A percentile compares a stretch with the other conserved stretches of the same genome.
Conservation (phyloP, 1,140 invertebrate genomes). For the Drosophila cardini region DNA sequence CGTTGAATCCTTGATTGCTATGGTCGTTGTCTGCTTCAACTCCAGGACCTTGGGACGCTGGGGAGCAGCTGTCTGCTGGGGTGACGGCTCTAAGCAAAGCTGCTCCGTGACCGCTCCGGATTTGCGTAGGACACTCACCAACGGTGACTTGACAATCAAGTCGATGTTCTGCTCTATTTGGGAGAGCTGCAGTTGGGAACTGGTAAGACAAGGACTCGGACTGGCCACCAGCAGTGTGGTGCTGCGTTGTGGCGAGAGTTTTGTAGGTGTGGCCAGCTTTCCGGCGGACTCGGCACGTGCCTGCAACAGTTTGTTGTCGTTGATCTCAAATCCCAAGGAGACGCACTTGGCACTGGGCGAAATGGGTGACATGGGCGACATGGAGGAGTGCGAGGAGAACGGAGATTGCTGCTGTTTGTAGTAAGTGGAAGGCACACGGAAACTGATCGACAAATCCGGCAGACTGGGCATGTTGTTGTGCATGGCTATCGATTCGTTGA, state of each 20-base stretch:
- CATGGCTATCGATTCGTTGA: slow-evolving; percentile 27
- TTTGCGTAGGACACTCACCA: slow-evolving; percentile 75
- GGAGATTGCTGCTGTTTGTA: slow-evolving; percentile 44
- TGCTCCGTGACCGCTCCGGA: slow-evolving; percentile 49
- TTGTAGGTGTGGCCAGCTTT: slow-evolving; percentile 43
- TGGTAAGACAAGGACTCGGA: slow-evolving; percentile 34
- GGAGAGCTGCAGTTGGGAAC: slow-evolving; percentile 43
- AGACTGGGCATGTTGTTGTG: slow-evolving; percentile 80
- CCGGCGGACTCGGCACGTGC: slow-evolving; percentile 58
- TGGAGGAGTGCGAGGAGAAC: slow-evolving; percentile 32
- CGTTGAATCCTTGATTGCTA: slow-evolving; percentile 34
- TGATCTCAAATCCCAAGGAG: slow-evolving; percentile 75
- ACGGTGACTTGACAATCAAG: slow-evolving; percentile 77
- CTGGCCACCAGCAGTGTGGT: slow-evolving; percentile 48
- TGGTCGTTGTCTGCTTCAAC: slow-evolving; percentile 38
- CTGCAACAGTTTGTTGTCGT: slow-evolving; percentile 76
- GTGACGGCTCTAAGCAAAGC: slow-evolving; percentile 25
- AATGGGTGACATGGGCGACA: slow-evolving; percentile 50
- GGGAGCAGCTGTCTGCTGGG: slow-evolving; percentile 3
- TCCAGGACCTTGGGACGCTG: slow-evolving; percentile 66
- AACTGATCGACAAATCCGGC: slow-evolving; percentile 77
- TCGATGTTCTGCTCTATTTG: slow-evolving; percentile 82
- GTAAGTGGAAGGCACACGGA: slow-evolving; percentile 68
- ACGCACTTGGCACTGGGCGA: slow-evolving; percentile 62
- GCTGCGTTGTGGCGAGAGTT: slow-evolving; percentile 52